phyloP scores from a whole-genome alignment of 2,113 vertebrate genomes.

The Uropsilus gracilis region DNA sequence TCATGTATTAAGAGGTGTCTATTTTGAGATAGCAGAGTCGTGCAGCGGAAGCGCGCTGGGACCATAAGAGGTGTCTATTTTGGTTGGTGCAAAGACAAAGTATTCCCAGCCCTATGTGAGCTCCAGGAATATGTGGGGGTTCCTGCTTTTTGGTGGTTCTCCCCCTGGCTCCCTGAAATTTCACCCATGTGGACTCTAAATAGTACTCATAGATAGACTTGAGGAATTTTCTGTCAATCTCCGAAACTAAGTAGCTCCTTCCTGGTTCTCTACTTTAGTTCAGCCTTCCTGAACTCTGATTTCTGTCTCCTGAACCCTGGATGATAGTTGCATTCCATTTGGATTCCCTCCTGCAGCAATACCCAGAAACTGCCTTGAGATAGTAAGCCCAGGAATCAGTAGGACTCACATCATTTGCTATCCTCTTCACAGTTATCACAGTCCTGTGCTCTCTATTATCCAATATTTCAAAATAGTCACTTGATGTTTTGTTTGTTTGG shows the following conservation, averaged over 20 bases:
- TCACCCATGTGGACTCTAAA: neutral
- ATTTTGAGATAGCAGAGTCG: too few species aligned
- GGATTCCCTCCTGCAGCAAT: neutral
- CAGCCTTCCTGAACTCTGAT: neutral
- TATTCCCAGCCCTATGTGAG: neutral
- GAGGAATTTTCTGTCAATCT: neutral
- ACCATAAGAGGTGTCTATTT: constrained; percentile 21
- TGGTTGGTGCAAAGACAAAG: neutral
- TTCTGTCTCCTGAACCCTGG: neutral
- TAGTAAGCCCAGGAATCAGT: neutral
- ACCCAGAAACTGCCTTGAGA: neutral
- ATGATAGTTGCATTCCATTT: neutral
- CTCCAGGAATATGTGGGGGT: neutral
- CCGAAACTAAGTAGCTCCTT: neutral
- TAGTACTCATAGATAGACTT: neutral
- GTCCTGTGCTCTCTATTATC: neutral
- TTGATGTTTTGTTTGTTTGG: neutral
- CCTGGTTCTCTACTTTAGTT: neutral
- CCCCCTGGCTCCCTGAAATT: neutral
- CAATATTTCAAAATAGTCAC: neutral
- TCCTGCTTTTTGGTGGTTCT: neutral
- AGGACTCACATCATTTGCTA: neutral
- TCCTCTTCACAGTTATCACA: neutral
- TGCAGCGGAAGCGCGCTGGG: too few species aligned
- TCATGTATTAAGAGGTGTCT: neutral